phyloP scores from a whole-genome alignment of 2,113 vertebrate genomes.

The Sylvicapra grimmia region DNA sequence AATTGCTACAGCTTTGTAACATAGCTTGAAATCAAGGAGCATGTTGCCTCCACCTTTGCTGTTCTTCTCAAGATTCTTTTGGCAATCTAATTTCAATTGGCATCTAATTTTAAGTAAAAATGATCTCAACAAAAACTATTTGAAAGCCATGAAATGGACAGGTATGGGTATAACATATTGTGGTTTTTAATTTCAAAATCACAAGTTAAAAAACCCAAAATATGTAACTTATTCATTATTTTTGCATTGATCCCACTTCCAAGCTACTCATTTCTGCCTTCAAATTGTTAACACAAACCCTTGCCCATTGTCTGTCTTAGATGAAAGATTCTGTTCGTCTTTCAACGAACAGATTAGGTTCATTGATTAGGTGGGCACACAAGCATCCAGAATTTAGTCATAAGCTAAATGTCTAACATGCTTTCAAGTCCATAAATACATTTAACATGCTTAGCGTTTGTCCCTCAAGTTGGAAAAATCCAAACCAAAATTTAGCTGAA shows the following conservation, averaged over 20 bases:
- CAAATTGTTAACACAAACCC: slow-evolving; percentile 6
- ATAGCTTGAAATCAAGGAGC: not conserved
- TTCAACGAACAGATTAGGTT: too few species aligned
- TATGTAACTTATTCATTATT: slow-evolving; percentile 27
- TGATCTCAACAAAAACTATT: not conserved
- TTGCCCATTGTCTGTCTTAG: not conserved
- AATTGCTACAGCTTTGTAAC: not conserved
- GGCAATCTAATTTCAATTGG: not conserved
- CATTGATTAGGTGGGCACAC: not conserved
- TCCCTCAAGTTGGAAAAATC: not conserved
- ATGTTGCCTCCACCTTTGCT: not conserved
- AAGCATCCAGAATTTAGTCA: not conserved
- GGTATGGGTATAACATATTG: slow-evolving; percentile 1
- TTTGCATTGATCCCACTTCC: slow-evolving; percentile 30
- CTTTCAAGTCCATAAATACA: not conserved
- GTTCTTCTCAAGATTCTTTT: not conserved
- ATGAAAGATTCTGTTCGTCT: not conserved
- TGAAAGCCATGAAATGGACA: not conserved
- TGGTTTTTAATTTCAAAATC: slow-evolving; percentile 50
- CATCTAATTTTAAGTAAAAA: not conserved
- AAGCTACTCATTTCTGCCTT: slow-evolving; percentile 62
- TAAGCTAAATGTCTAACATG: not conserved
- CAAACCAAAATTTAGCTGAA: not conserved
- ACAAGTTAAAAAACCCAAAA: slow-evolving; percentile 32
- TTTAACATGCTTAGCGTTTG: not conserved